phyloP scores from a whole-genome alignment of 2,888 invertebrate genomes.

The Punctoribates punctum region DNA sequence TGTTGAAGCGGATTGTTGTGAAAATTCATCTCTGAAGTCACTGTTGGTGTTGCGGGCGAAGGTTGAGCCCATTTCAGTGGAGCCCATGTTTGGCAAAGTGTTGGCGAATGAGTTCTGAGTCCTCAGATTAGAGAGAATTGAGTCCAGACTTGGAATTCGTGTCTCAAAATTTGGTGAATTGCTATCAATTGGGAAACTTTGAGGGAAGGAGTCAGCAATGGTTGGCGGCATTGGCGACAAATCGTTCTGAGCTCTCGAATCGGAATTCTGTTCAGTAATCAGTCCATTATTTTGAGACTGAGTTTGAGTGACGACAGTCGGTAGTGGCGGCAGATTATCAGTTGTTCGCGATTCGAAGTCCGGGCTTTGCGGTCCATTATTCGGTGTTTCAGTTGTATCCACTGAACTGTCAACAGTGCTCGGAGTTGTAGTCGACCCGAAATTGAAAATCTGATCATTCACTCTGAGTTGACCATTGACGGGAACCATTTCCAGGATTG shows the following conservation, averaged over 20 bases:
- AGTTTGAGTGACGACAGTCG: not conserved
- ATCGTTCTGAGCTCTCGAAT: too few relatives aligned
- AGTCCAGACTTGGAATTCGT: not conserved
- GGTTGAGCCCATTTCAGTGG: not conserved
- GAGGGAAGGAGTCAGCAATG: too few relatives aligned
- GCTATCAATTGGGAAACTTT: too few relatives aligned
- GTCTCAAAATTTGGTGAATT: not conserved
- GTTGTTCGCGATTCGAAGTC: too few relatives aligned
- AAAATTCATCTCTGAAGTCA: not conserved
- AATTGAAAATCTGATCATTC: conserved; percentile 8
- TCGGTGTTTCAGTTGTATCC: not conserved
- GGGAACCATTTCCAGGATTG: not conserved
- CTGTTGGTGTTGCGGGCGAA: not conserved
- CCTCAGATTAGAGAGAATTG: not conserved
- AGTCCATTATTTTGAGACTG: not conserved
- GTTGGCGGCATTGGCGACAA: not conserved
- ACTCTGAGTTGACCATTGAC: conserved; percentile 12
- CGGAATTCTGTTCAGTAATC: too few relatives aligned
- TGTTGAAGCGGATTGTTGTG: not conserved
- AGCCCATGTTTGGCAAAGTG: not conserved
- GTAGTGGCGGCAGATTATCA: too few relatives aligned
- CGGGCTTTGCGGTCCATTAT: not conserved
- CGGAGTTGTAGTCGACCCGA: not conserved
- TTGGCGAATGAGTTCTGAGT: not conserved
- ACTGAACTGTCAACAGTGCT: not conserved